Evolutionary conservation across 2,888 invertebrate genomes (phyloP).

Genomic region (Callinectes sapidus): DNA sequence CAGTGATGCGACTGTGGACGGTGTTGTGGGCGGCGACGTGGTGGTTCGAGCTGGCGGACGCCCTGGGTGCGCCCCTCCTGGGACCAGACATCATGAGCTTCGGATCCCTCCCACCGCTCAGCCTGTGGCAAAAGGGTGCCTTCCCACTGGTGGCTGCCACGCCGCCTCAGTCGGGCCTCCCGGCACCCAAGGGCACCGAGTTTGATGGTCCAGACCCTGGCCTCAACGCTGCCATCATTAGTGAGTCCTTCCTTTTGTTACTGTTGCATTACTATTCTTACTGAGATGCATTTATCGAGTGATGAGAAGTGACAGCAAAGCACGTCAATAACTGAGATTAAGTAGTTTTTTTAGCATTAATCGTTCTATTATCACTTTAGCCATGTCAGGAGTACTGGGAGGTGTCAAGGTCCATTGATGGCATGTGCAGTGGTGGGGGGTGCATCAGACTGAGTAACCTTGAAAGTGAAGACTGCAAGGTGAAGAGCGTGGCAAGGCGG

Average conservation of each 20-base stretch:
- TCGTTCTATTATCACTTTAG: background rate
- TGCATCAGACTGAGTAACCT: background rate
- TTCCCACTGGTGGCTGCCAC: slow-evolving; percentile 57
- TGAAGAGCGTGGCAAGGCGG: slow-evolving; percentile 9
- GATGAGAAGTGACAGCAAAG: background rate
- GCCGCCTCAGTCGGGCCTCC: slow-evolving; percentile 58
- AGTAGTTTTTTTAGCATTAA: background rate
- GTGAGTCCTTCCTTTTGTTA: slow-evolving; percentile 49
- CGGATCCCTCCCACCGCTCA: slow-evolving; percentile 62
- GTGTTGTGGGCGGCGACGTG: background rate
- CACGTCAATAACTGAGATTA: background rate
- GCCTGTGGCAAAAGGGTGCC: slow-evolving; percentile 55
- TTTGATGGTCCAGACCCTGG: slow-evolving; percentile 72
- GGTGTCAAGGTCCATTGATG: background rate
- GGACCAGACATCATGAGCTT: slow-evolving; percentile 71
- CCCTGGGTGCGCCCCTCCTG: slow-evolving; percentile 60
- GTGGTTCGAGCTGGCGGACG: slow-evolving; percentile 28
- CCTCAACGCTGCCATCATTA: slow-evolving; percentile 71
- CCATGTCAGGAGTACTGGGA: background rate
- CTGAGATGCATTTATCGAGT: background rate
- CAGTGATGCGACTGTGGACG: slow-evolving; percentile 26
- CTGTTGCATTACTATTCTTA: background rate
- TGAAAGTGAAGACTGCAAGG: slow-evolving; percentile 8
- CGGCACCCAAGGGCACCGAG: slow-evolving; percentile 69
- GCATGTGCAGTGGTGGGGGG: background rate